Base-by-base conservation (phyloP, 1,140 invertebrate species). In the Fopius arisanus region DNA sequence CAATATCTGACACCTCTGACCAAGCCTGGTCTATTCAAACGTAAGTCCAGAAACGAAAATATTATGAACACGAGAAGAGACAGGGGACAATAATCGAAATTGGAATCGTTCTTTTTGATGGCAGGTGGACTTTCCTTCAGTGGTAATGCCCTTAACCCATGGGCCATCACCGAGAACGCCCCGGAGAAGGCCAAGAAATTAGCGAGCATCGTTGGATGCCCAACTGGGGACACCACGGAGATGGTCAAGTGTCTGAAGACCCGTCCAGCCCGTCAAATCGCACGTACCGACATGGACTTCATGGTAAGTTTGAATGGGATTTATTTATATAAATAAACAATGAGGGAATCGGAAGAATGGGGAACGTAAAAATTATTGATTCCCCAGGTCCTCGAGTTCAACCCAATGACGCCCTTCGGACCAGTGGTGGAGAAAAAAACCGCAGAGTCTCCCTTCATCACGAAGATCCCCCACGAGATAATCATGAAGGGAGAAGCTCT, bases 101-200 rank as follows among this genome's bases (percentile, higher is more conserved):
- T 3, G 9, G 3, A 3, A 9, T 37, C 1, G 4, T 10, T 67
- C 62, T 54, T 37, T 51, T 6, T 16, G 62, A 93, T 94, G 79
- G 82, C 91, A 80, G 89, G 91, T 63, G 94, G 92, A 3, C 92
- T 96, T 59, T 92, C 95, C 0, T 91, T 93, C 85, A 96, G 94
- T 80, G 96, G 95, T 0, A 92, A 92, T 12, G 91, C 92, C 3
- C 84, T 95, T 0, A 87, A 90, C 77, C 90, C 90, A 1, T 97
- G 93, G 95, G 90, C 93, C 0, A 87, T 93, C 41, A 89, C 91
- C 1, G 89, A 92, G 79, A 90, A 92, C 40, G 88, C 93, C 0
- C 82, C 89, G 1, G 88, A 92, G 74, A 94, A 94, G 78, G 91
- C 95, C 0, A 89, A 90, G 54, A 88, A 90, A 74, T 81, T 96